Conservation (phyloP, 2,888 invertebrate species). For the Euclidia mi region DNA sequence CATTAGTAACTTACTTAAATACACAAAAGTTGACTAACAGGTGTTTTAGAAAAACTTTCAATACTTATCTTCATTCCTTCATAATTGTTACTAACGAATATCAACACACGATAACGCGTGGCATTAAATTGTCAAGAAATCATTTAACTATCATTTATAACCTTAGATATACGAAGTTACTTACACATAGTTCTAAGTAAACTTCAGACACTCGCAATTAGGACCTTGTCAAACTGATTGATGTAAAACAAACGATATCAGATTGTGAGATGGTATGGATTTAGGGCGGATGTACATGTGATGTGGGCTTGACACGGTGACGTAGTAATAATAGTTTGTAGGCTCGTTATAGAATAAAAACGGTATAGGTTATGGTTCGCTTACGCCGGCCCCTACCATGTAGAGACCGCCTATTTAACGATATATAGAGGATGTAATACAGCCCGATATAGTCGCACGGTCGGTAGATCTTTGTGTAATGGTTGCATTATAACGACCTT, state of each 20-base stretch:
- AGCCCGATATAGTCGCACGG: constrained; percentile 61
- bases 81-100: constrained; percentile 82
- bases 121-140: constrained; percentile 87
- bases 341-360: constrained; percentile 87
- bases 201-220: constrained; percentile 47
- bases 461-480: constrained; percentile 57
- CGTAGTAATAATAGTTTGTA: constrained; percentile 85
- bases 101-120: constrained; percentile 70
- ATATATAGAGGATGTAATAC: constrained; percentile 63
- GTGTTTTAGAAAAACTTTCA: constrained; percentile 58
- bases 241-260: constrained; percentile 75
- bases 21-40: constrained; percentile 65
- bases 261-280: constrained; percentile 75
- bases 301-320: constrained; percentile 87
- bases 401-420: constrained; percentile 78
- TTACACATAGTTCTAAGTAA: constrained; percentile 62
- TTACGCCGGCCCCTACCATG: constrained; percentile 73
- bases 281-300: constrained; percentile 85
- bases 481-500: constrained; percentile 42
- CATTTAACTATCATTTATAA: constrained; percentile 82
- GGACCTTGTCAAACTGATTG: constrained; percentile 68
- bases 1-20: constrained; percentile 76
- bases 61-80: constrained; percentile 68
- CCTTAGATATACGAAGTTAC: constrained; percentile 54
- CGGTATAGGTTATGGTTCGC: constrained; percentile 83